Percentiles rank a stretch among this genome's conserved stretches.
Evolutionary conservation across 2,888 invertebrate genomes (phyloP).

Genomic region (Sinohyriopsis cumingii): DNA sequence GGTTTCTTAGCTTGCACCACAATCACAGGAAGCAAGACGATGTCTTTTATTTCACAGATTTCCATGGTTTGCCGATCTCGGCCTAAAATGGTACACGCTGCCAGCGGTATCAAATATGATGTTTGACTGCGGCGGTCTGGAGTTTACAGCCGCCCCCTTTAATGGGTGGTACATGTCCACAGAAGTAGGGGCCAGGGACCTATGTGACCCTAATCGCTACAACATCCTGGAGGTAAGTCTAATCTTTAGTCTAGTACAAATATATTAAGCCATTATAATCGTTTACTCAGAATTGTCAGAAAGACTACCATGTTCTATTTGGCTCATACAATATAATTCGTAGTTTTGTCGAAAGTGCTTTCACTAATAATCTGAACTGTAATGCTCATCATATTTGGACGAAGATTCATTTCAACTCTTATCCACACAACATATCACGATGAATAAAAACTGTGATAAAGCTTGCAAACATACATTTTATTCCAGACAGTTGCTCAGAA

Average conservation of each 20-base stretch:
- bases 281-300: too few relatives aligned
- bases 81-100: constrained; percentile 90
- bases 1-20: too few relatives aligned
- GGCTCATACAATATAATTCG: too few relatives aligned
- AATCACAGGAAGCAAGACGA: too few relatives aligned
- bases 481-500: constrained; percentile 77
- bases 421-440: too few relatives aligned
- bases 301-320: too few relatives aligned
- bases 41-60: constrained; percentile 76
- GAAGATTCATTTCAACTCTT: too few relatives aligned
- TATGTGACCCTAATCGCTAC: constrained; percentile 89
- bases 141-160: constrained; percentile 94
- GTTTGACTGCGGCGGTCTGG: constrained; percentile 93
- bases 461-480: neutral
- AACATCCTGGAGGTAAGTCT: constrained; percentile 87
- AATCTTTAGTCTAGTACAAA: neutral
- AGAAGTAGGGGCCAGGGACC: constrained; percentile 93
- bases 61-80: constrained; percentile 90
- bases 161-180: constrained; percentile 99
- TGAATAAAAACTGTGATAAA: too few relatives aligned
- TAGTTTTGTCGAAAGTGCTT: too few relatives aligned
- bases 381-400: too few relatives aligned
- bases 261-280: too few relatives aligned
- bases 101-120: constrained; percentile 86
- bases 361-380: too few relatives aligned